Conservation (phyloP, 2,888 invertebrate species). For the Anticlea derivata region DNA sequence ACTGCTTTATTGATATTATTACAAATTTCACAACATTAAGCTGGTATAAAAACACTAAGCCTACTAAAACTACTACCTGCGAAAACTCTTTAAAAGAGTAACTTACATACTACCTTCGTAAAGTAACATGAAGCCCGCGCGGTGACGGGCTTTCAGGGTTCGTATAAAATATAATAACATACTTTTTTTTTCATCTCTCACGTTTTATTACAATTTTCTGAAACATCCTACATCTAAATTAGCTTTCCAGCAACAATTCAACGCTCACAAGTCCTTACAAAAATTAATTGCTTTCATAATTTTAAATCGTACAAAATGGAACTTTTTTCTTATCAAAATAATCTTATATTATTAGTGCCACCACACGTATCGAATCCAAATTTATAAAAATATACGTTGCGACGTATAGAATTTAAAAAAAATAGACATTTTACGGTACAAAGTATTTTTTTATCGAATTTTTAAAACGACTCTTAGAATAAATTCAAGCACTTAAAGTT, state of each 20-base stretch:
- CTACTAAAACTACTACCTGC: constrained; percentile 83
- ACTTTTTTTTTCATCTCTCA: constrained; percentile 63
- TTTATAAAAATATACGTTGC: constrained; percentile 79
- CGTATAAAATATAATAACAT: constrained; percentile 82
- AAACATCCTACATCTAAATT: constrained; percentile 76
- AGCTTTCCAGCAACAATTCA: constrained; percentile 78
- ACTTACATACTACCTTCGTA: constrained; percentile 79
- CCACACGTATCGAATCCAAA: constrained; percentile 74
- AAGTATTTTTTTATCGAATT: constrained; percentile 59
- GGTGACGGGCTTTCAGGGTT: constrained; percentile 63
- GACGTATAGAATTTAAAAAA: constrained; percentile 66
- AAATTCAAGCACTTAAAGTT: constrained; percentile 72
- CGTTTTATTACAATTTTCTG: constrained; percentile 83
- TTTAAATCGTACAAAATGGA: constrained; percentile 72
- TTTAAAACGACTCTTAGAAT: constrained; percentile 65
- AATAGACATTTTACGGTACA: constrained; percentile 71
- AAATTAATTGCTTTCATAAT: constrained; percentile 67
- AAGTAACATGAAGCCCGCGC: constrained; percentile 70
- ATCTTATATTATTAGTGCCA: constrained; percentile 68
- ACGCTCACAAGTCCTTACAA: constrained; percentile 75
- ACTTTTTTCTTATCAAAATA: constrained; percentile 67
- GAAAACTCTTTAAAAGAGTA: constrained; percentile 83
- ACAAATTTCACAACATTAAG: constrained; percentile 84
- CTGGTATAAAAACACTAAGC: constrained; percentile 85
- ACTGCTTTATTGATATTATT: constrained; percentile 74